Base-by-base conservation (phyloP, 2,113 vertebrate species). In the Monopterus albus region DNA sequence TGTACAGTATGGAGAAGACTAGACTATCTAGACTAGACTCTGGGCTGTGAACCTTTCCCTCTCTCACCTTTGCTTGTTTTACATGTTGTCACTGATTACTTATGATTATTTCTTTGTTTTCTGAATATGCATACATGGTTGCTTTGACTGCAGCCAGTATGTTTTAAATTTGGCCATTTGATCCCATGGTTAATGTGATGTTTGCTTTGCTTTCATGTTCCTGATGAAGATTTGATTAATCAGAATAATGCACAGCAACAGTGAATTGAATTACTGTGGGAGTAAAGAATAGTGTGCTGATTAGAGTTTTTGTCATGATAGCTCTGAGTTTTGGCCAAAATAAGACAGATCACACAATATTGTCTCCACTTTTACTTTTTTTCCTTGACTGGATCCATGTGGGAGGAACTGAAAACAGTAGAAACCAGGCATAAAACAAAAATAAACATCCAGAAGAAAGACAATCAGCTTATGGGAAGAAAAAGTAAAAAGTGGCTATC, bases 351-450 rank as follows among this genome's bases (percentile, higher is more conserved):
- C 6, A 49, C 11, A 45, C 11, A n/a, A 17, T 15, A 14, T 23
- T 3, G 7, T 50, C 38, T 29, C n/a, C 15, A 43, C 33, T 7
- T 60, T 6, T 38, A 13, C 11, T 61, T 49, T 31, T 23, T 42
- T 26, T 20, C 18, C 26, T 66, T 8, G 29, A 31, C 20, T 73
- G 51, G 25, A 23, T 55, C 13, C 23, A 23, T 6, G 38, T 52
- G 26, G 51, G 55, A 71, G 20, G 20, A 50, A 58, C n/a, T 26
- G 11, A 51, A 58, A 81, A 69, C 50, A 53, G 12, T 36, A n/a
- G 7, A 73, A 72, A 63, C 60, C 15, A 45, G 55, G 31, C 63
- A 56, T 28, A 61, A 70, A 65, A 70, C 53, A 65, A 75, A 72
- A 82, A 59, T n/a, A 46, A 60, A 74, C 36, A 31, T 26, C 49